Percentiles rank a stretch among this genome's conserved stretches.
Evolutionary conservation across 92 coral and sea anemone genomes (phyloP).

Genomic region (Actinernus sp.): DNA sequence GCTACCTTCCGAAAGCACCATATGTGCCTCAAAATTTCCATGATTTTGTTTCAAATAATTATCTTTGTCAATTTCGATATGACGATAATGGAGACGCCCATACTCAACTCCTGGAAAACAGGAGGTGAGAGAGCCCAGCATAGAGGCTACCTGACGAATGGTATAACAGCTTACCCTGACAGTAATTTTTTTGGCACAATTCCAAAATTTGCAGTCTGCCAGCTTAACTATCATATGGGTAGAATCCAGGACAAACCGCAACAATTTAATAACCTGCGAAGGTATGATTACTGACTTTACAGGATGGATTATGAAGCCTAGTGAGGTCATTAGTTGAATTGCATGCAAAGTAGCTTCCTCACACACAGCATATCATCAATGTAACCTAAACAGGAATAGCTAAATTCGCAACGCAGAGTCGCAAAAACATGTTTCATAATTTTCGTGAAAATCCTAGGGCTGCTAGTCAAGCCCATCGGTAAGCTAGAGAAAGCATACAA

Average conservation of each 20-base stretch:
- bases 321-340: slow-evolving; percentile 25
- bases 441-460: slow-evolving; percentile 45
- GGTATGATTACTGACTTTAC: slow-evolving; percentile 53
- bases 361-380: slow-evolving; percentile 53
- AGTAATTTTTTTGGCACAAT: slow-evolving; percentile 15
- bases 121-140: slow-evolving; percentile 47
- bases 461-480: slow-evolving; percentile 56
- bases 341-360: slow-evolving; percentile 50
- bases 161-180: slow-evolving; percentile 13
- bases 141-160: slow-evolving; percentile 56
- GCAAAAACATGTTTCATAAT: slow-evolving; percentile 58
- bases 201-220: slow-evolving; percentile 36
- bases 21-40: slow-evolving; percentile 45
- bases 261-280: slow-evolving; percentile 34
- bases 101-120: slow-evolving; percentile 60
- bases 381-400: slow-evolving; percentile 60
- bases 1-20: slow-evolving; percentile 27
- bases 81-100: slow-evolving; percentile 51
- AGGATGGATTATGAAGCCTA: slow-evolving; percentile 61
- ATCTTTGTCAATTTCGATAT: slow-evolving; percentile 31
- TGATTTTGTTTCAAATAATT: slow-evolving; percentile 13
- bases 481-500: slow-evolving; percentile 44
- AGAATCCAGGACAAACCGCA: slow-evolving; percentile 50
- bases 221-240: slow-evolving; percentile 39
- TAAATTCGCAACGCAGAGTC: slow-evolving; percentile 35